Percentiles rank a stretch among this genome's conserved stretches.
phyloP scores from a whole-genome alignment of 2,113 vertebrate genomes.

The Propithecus coquereli region DNA sequence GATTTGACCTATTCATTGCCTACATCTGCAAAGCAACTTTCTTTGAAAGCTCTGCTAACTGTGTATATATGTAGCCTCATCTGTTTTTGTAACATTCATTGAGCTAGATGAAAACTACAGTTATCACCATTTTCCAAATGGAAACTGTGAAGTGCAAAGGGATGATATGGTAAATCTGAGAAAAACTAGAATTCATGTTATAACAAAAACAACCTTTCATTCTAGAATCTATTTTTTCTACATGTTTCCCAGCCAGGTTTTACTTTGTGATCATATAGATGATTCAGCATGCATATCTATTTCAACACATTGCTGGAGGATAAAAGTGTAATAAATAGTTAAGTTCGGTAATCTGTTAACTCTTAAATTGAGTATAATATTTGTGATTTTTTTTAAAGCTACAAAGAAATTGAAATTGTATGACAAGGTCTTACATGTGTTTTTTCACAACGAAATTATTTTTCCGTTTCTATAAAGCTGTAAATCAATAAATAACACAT shows the following conservation, averaged over 20 bases:
- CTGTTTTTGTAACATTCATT: neutral
- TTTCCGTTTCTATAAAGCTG: constrained; percentile 19
- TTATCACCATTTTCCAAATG: constrained; percentile 19
- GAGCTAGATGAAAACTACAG: neutral
- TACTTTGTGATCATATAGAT: neutral
- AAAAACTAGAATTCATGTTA: constrained; percentile 19
- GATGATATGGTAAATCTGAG: neutral
- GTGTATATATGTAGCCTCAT: neutral
- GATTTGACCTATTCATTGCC: neutral
- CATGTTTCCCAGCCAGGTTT: neutral
- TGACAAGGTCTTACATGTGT: neutral
- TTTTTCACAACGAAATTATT: constrained; percentile 21
- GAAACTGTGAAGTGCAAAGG: constrained; percentile 17
- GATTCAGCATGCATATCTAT: neutral
- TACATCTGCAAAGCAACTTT: constrained; percentile 4
- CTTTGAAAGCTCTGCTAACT: neutral
- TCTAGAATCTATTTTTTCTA: constrained; percentile 20
- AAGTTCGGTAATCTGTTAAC: neutral
- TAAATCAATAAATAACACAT: constrained; percentile 49
- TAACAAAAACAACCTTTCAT: neutral
- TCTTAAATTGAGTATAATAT: neutral
- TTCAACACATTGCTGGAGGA: neutral
- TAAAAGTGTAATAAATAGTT: neutral
- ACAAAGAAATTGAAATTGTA: constrained; percentile 5
- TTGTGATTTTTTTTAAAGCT: neutral